Conservation (phyloP, 2,113 vertebrate species). For the Malaclemys terrapin region DNA sequence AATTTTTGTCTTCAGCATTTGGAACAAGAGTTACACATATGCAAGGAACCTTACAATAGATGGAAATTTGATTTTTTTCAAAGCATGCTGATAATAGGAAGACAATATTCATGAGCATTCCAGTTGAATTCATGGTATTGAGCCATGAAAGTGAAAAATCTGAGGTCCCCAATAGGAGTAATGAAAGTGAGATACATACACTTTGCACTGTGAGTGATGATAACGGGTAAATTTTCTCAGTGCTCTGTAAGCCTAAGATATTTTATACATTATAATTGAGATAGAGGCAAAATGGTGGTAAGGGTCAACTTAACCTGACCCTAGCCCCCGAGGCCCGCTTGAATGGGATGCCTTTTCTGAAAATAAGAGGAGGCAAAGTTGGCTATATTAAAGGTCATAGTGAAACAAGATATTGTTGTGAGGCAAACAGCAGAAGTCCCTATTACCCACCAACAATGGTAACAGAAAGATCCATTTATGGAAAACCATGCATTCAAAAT, state of each 20-base stretch:
- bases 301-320: neutral
- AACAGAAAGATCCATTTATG: neutral
- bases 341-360: too few relatives aligned
- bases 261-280: neutral
- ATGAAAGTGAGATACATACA: neutral
- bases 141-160: constrained; percentile 14
- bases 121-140: constrained; percentile 21
- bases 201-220: neutral
- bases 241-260: too few relatives aligned
- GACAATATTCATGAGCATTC: neutral
- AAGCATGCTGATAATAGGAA: constrained; percentile 26
- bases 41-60: neutral
- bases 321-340: neutral
- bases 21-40: neutral
- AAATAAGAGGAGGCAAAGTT: neutral
- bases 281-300: neutral
- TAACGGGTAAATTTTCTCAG: too few relatives aligned
- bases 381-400: neutral
- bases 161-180: neutral
- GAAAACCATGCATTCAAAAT: neutral
- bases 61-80: constrained; percentile 37
- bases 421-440: neutral
- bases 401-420: neutral
- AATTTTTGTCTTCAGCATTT: neutral
- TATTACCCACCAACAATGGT: neutral